Evolutionary conservation across 2,797 vertebrate species (phyloP), one percentile per base, ranked within the genome.

Genomic region (Enteromius fasciolatus): DNA sequence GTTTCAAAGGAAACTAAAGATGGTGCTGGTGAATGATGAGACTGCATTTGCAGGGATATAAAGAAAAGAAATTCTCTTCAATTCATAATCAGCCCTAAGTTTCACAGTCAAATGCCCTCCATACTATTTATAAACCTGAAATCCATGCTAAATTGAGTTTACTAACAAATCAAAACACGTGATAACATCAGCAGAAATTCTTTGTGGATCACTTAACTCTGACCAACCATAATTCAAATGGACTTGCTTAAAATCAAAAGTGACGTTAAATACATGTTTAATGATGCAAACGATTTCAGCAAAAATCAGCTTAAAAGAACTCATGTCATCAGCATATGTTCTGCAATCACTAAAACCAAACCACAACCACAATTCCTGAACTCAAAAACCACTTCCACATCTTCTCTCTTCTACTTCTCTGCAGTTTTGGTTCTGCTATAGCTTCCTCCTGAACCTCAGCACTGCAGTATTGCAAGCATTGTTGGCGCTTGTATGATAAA

Each of bases 401-500:
- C 20, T 75, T 75, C 12, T 50, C 3, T 23, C 5, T 36, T 74
- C 54, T 54, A 36, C 17, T 63, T 48, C 44, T 64, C 9, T 20
- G 6, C 75, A 33, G 20, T 46, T 77, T 64, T 48, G 20, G 15
- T 64, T 76, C 23, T 61, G 36, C 54, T 77, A 2, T 8, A 31
- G 57, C n/a, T 64, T 77, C 23, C 57, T 48, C 25, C 12, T 28
- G 50, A 44, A 46, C 39, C 39, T 12, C 75, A 20, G 36, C 17
- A 63, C 44, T 63, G 52, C 4, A 7, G 12, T 59, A 23, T 17
- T 41, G 14, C 54, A 1, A 31, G 57, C 11, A 77, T 77, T 77
- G 75, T 77, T 64, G 11, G 39, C 1, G 25, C 59, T 48, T 77
- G 25, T 33, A 31, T 64, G 75, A 77, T 77, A 48, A 77, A 77